phyloP scores from a whole-genome alignment of 2,888 invertebrate species.

The Meganola albula region DNA sequence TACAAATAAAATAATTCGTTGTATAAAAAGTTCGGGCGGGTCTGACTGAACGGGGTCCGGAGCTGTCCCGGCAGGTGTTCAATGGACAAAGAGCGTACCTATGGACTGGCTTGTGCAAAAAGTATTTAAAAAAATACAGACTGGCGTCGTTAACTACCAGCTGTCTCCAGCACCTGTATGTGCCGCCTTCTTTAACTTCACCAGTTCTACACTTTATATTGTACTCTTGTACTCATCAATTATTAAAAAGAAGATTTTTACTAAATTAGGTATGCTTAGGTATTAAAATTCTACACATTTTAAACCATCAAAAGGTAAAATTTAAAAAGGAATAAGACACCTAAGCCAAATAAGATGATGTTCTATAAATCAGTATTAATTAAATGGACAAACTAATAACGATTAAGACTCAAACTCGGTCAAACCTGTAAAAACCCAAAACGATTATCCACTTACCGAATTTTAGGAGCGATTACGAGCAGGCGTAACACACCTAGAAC shows the following conservation, averaged over 20 bases:
- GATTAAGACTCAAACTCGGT: background rate
- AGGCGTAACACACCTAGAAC: slow-evolving; percentile 52
- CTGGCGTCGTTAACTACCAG: slow-evolving; percentile 54
- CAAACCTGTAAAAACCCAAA: slow-evolving; percentile 17
- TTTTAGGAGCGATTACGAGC: slow-evolving; percentile 35
- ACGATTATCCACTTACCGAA: slow-evolving; percentile 45
- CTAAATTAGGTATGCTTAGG: too few species aligned
- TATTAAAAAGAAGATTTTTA: too few species aligned
- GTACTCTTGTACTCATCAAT: too few species aligned
- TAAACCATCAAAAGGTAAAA: too few species aligned
- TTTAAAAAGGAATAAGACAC: too few species aligned
- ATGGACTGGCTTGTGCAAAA: slow-evolving; percentile 48
- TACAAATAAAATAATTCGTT: slow-evolving; percentile 26
- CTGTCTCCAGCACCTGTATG: slow-evolving; percentile 50
- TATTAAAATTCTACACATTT: too few species aligned
- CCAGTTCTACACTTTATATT: too few species aligned
- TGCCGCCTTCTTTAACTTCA: slow-evolving; percentile 15
- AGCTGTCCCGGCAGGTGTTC: slow-evolving; percentile 58
- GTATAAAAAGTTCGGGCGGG: slow-evolving; percentile 40
- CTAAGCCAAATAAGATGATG: too few species aligned
- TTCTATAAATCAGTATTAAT: too few species aligned
- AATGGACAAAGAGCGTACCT: slow-evolving; percentile 49
- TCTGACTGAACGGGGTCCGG: slow-evolving; percentile 34
- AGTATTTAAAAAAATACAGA: slow-evolving; percentile 38
- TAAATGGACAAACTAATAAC: too few species aligned